Evolutionary conservation across 2,113 vertebrate species (phyloP).

Genomic region (Bagarius yarrelli): DNA sequence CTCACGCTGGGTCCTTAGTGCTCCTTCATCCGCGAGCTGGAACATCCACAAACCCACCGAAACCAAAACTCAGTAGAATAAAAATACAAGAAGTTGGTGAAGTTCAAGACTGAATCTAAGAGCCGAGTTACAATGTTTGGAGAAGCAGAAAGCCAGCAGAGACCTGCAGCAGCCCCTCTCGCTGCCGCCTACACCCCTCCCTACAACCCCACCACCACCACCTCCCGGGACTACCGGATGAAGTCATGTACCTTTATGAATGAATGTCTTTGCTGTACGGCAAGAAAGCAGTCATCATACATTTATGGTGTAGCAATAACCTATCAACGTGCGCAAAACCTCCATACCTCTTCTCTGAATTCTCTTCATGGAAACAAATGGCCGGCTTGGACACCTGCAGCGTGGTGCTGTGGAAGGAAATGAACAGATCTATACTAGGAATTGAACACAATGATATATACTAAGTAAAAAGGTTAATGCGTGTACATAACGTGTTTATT

Average conservation of each 20-base stretch:
- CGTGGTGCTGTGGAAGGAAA: background rate
- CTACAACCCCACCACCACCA: background rate
- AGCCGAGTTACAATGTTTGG: background rate
- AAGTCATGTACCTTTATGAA: slow-evolving; percentile 27
- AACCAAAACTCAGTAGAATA: background rate
- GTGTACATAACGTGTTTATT: background rate
- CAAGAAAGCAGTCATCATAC: background rate
- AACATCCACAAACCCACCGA: background rate
- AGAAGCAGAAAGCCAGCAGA: background rate
- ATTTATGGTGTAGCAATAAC: slow-evolving; percentile 7
- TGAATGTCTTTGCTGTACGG: background rate
- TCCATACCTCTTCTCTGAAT: background rate
- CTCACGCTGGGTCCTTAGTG: background rate
- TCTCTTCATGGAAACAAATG: background rate
- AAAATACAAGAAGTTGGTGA: background rate
- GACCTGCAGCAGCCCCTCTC: background rate
- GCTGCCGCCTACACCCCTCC: background rate
- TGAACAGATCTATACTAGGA: too few species aligned
- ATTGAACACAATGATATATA: background rate
- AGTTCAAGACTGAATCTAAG: background rate
- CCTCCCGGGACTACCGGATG: slow-evolving; percentile 11
- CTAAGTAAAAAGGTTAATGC: background rate
- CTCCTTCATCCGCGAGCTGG: background rate
- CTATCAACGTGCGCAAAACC: background rate
- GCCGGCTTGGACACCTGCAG: background rate